These are phyloP conservation scores for Sebastolobus altivelis DNA, from an alignment of 2,797 vertebrate genomes.

Conservation along the genomic window DNA sequence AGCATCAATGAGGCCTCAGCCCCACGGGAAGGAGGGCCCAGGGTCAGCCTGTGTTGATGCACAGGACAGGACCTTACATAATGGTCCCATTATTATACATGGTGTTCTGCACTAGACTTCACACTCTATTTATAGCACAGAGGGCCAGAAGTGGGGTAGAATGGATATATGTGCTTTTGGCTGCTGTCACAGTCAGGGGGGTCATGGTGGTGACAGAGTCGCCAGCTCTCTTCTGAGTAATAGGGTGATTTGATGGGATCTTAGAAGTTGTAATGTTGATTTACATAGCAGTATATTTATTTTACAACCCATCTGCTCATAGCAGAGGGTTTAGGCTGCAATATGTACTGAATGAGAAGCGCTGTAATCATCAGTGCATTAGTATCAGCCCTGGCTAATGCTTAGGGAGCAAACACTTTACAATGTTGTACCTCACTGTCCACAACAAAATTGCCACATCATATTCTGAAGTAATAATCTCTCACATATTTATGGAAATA, in stretches of 20 bases:
- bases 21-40: constrained; percentile 1
- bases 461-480: neutral
- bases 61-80: constrained; percentile 52
- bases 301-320: neutral
- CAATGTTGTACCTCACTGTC: neutral
- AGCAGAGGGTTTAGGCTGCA: neutral
- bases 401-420: neutral
- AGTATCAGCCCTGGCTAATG: neutral
- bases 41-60: constrained; percentile 29
- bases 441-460: neutral
- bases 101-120: constrained; percentile 46
- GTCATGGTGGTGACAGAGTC: neutral
- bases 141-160: constrained; percentile 44
- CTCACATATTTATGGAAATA: neutral
- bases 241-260: neutral
- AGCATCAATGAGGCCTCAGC: constrained; percentile 2
- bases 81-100: constrained; percentile 58
- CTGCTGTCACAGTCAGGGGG: constrained; percentile 8
- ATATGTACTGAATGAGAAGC: neutral
- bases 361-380: neutral
- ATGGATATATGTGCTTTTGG: constrained; percentile 45
- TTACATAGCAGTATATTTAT: neutral
- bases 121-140: constrained; percentile 68
- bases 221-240: neutral
- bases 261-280: constrained; percentile 13